Base-by-base conservation (phyloP, 92 coral and sea anemone species). In the Phenganax stokvisi region DNA sequence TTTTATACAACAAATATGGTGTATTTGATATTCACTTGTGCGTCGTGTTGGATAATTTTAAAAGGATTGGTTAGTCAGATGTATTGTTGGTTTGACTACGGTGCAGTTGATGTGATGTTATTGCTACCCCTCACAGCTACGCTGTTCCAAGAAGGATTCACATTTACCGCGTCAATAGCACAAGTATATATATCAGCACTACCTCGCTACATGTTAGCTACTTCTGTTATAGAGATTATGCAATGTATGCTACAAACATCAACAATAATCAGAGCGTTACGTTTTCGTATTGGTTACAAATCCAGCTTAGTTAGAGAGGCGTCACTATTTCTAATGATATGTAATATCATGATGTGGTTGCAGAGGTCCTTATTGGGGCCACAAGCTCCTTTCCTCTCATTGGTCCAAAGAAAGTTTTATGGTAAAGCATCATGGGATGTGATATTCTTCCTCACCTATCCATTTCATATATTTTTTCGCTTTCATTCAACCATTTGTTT, bases 351-450 rank as follows among this genome's bases (percentile, higher is more conserved):
- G 12, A 85, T 94, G 51, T 94, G 98, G 98, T 88, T 89, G 27
- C 97, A 94, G 75, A 97, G 90, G 64, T 94, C 97, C 51, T 94
- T 94, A 87, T 90, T 94, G 74, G 98, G 90, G 75, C 83, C 92
- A 80, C 83, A 97, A 76, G 90, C 90, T 86, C 92, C 92, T 79
- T 88, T 89, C 31, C 90, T 97, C 11, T 90, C 97, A 65, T 92
- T 97, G 15, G 90, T 94, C 68, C 98, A 94, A 84, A 92, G 89
- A 56, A 90, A 84, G 60, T 94, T 94, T 77, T 94, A 94, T 62
- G 97, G 98, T 51, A 97, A 94, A 85, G 91, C 77, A 37, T 89
- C 98, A 17, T 94, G 98, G 98, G 83, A 93, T 79, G 96, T 92
- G 3, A 90, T 94, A 61, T 92, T 97, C 9, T 88, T 89, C 25